Percentiles rank a stretch among this genome's conserved stretches.
phyloP scores from a whole-genome alignment of 2,888 invertebrate genomes.

The Tethea ocularis region DNA sequence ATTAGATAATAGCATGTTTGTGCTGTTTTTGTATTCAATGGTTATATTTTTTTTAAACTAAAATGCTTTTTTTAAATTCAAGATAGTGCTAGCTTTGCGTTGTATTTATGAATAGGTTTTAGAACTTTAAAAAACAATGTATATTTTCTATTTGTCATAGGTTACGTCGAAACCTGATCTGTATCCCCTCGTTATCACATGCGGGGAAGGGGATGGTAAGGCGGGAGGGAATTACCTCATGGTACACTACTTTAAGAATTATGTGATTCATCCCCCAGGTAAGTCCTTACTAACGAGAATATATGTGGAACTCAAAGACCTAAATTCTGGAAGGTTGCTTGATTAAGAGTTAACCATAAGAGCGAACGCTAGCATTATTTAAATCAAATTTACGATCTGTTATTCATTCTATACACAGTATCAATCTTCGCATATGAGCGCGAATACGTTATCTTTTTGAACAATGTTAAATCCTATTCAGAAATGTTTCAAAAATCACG shows the following conservation, averaged over 20 bases:
- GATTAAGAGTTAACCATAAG: conserved; percentile 12
- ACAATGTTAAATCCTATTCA: conserved; percentile 52
- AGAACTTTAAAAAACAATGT: not conserved
- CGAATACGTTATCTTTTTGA: conserved; percentile 3
- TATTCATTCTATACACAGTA: conserved; percentile 10
- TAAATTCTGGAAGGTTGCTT: not conserved
- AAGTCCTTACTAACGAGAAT: conserved; percentile 15
- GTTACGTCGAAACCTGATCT: conserved; percentile 94
- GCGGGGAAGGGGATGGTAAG: conserved; percentile 88
- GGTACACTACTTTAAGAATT: conserved; percentile 90
- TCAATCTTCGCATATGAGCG: not conserved
- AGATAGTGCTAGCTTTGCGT: not conserved
- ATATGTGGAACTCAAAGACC: not conserved
- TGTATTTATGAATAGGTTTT: conserved; percentile 21
- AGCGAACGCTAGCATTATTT: conserved; percentile 9
- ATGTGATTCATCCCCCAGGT: conserved; percentile 89
- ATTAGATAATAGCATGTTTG: not conserved
- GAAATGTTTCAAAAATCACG: conserved; percentile 48
- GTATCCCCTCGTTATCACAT: conserved; percentile 93
- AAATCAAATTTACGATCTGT: conserved; percentile 17
- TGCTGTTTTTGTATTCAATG: not conserved
- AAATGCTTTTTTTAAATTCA: too few species aligned
- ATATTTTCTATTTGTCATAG: conserved; percentile 64
- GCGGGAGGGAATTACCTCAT: conserved; percentile 90
- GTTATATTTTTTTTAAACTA: too few species aligned